phyloP scores from a whole-genome alignment of 1,140 invertebrate species.

The Prorops nasuta region DNA sequence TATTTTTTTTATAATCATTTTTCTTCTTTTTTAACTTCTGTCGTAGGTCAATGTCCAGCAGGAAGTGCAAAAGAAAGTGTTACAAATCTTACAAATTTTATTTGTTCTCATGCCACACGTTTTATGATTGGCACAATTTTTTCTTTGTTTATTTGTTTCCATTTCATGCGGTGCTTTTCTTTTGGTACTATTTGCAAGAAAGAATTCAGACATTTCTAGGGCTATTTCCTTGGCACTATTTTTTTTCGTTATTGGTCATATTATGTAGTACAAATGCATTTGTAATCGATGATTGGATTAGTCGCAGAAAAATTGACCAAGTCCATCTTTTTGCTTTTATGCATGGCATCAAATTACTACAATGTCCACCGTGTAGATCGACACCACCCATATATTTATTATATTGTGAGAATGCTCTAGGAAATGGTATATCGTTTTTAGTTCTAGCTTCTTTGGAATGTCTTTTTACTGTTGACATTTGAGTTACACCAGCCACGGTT shows the following conservation, averaged over 20 bases:
- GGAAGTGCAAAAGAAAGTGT: neutral
- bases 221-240: too few relatives aligned
- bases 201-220: neutral
- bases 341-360: neutral
- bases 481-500: neutral
- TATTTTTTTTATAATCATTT: neutral
- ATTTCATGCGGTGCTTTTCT: neutral
- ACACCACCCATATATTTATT: neutral
- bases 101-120: neutral
- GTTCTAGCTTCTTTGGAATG: neutral
- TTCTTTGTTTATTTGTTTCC: too few relatives aligned
- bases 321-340: slow-evolving; percentile 5
- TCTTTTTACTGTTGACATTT: neutral
- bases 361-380: too few relatives aligned
- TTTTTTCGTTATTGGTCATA: neutral
- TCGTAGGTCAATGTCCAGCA: neutral
- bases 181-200: neutral
- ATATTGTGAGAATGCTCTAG: neutral
- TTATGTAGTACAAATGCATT: neutral
- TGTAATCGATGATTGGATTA: slow-evolving; percentile 2
- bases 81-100: neutral
- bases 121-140: neutral
- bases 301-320: slow-evolving; percentile 4
- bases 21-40: neutral
- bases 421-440: neutral